Evolutionary conservation across 2,888 invertebrate species (phyloP), one percentile per base, ranked within the genome.

Genomic region (Calameuta filiformis): DNA sequence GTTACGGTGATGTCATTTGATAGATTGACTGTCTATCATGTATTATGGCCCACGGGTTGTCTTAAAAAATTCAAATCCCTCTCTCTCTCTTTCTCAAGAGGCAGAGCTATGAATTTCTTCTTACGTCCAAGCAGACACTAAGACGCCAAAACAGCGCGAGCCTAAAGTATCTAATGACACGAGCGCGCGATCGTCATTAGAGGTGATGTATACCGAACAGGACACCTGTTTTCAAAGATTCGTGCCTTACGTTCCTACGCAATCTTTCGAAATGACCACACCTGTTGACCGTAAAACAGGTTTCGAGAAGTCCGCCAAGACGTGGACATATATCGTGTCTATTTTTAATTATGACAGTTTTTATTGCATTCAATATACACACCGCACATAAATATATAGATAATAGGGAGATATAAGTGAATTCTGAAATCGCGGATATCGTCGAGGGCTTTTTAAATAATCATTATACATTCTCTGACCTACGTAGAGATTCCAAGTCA

Each of bases 181-280:
- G 76, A 79, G 34, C 79, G 79, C 77, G 75, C 78, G 82, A 75
- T 69, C 73, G 73, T 77, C 77, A 78, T 77, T 77, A 77, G 69
- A 33, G 75, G 74, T 77, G 77, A 73, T 75, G 79, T 76, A 77
- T 68, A 77, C 77, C 74, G 75, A 77, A 35, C 76, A 40, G 76
- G 79, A 83, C 82, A 83, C 81, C 83, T 83, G 83, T 83, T 82
- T 83, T 77, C 75, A 34, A 75, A 75, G 73, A 73, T 73, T 74
- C 76, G 35, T 33, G 56, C 74, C 74, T 71, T 68, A 69, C 75
- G 76, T 77, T 77, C 77, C 79, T 78, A 71, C 81, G 77, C 75
- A 76, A 81, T 78, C 79, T 79, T 79, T 75, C 30, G 56, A 69
- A 69, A 33, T 34, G 71, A 79, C 77, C 82, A 79, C 83, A 81